Evolutionary conservation across 2,888 invertebrate species (phyloP).

Genomic region (Noctua fimbriata): DNA sequence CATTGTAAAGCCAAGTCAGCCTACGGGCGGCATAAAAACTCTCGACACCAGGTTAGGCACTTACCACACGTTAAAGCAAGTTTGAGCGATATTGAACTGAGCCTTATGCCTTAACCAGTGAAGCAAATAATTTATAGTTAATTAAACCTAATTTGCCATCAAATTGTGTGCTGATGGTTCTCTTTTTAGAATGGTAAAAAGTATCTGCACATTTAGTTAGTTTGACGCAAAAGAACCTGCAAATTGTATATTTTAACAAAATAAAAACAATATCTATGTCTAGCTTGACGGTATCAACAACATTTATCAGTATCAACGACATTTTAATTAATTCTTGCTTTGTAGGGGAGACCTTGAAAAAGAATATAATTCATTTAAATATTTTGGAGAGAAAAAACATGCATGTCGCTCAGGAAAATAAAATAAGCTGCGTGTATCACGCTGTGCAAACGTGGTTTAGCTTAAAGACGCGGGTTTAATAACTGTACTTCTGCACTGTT

Average conservation of each 20-base stretch:
- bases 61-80: no score
- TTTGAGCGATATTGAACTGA: no score
- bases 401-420: no score
- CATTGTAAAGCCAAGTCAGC: no score
- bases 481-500: background rate
- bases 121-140: no score
- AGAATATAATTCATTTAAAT: background rate
- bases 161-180: background rate
- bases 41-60: no score
- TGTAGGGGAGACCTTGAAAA: background rate
- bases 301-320: conserved; percentile 1
- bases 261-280: background rate
- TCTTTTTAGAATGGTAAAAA: background rate
- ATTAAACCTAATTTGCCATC: background rate
- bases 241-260: background rate
- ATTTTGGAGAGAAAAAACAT: background rate
- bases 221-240: background rate
- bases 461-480: background rate
- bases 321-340: conserved; percentile 10
- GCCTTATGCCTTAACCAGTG: no score
- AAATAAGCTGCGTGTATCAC: no score
- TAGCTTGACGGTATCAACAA: background rate
- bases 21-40: no score
- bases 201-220: background rate
- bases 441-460: no score